Evolutionary conservation across 2,888 invertebrate species (phyloP), one percentile per base, ranked within the genome.

Genomic region (Chloromyia formosa): DNA sequence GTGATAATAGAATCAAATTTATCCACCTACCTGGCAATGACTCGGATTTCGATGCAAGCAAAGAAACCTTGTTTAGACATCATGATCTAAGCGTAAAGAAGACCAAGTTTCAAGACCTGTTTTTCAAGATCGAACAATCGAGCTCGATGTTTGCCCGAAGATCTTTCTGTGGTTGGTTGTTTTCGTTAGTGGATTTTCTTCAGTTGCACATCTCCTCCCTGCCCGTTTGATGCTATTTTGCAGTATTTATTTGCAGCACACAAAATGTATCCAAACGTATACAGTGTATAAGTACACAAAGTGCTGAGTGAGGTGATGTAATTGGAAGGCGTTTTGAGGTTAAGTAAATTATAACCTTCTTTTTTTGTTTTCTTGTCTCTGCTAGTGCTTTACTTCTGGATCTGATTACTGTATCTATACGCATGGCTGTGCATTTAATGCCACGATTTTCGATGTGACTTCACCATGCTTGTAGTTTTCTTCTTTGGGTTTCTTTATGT

Each of bases 281-380:
- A 22, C 20, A 20, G n/a, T 14, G 14, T 12, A 27, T 14, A 62
- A 62, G 12, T n/a, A n/a, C n/a, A 22, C 12, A 22, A 58, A 49
- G 49, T 49, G 49, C 5, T 49, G 49, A 12, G 23, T 23, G 42
- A 62, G 54, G 58, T 62, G 73, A 73, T 73, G 73, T 73, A 73
- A 73, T 73, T 73, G 61, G 49, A 62, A 73, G 73, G 73, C 73
- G 73, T 73, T 73, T 72, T 73, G 60, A 62, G 73, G 73, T 73
- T 73, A 73, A 73, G 23, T 73, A 73, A 73, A 73, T 73, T 73
- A 60, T 73, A 73, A 73, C 49, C 60, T n/a, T 23, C 45, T 73
- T 45, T 73, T 58, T 18, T 60, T 49, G 16, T 60, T 62, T 18
- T 23, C 3, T 62, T 68, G n/a, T 27, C 27, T 27, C 62, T 35